These are phyloP conservation scores for Delia radicum DNA, from an alignment of 1,140 invertebrate genomes.

Conservation along the genomic window DNA sequence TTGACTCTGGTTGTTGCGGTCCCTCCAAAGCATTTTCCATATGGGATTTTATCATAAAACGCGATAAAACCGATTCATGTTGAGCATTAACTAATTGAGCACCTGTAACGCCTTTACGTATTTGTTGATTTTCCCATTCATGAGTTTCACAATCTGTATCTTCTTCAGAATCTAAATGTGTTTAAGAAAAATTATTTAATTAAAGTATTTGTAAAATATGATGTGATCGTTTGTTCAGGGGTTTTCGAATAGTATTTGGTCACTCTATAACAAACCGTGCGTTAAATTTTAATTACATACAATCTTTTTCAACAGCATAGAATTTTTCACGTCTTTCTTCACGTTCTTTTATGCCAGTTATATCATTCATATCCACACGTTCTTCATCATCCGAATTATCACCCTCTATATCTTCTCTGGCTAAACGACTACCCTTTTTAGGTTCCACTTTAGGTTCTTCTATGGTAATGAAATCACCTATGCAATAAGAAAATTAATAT, in stretches of 20 bases:
- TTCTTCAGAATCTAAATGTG: conserved; percentile 61
- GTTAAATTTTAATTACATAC: conserved; percentile 55
- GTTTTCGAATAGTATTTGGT: neutral
- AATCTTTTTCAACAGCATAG: conserved; percentile 72
- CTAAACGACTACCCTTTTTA: conserved; percentile 63
- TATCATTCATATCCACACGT: conserved; percentile 77
- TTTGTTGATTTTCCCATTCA: conserved; percentile 92
- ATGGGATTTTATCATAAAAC: conserved; percentile 50
- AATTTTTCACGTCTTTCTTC: conserved; percentile 80
- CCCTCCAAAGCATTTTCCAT: conserved; percentile 24
- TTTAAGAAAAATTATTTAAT: neutral
- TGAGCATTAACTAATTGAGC: conserved; percentile 58
- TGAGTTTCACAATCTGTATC: conserved; percentile 77
- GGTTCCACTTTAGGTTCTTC: conserved; percentile 63
- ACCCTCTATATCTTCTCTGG: conserved; percentile 88
- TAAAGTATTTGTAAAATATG: neutral
- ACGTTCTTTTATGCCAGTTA: conserved; percentile 70
- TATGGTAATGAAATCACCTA: conserved; percentile 78
- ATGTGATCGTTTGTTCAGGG: neutral
- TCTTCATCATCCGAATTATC: conserved; percentile 67
- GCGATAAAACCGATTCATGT: conserved; percentile 53
- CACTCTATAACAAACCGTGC: neutral
- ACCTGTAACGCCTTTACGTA: conserved; percentile 88
- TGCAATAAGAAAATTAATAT: no score
- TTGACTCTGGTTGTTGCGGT: conserved; percentile 41